A percentile compares a stretch with the other conserved stretches of the same genome.
phyloP scores from a whole-genome alignment of 2,888 invertebrate species.

The Philonicus albiceps region DNA sequence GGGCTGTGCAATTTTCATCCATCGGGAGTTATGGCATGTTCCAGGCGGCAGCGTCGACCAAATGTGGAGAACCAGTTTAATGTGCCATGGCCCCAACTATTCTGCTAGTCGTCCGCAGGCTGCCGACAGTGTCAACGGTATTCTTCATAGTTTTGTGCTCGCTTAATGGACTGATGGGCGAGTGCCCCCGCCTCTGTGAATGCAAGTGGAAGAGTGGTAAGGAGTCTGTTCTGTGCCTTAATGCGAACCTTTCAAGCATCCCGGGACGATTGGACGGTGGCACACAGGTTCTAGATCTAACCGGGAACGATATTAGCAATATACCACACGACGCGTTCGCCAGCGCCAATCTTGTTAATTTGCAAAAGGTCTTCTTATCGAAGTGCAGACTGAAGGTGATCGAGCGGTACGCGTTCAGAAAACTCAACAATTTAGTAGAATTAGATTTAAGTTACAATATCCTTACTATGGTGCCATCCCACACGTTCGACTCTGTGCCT shows the following conservation, averaged over 20 bases:
- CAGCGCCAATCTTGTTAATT: conserved; percentile 76
- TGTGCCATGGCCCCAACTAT: conserved; percentile 56
- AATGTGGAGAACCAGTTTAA: conserved; percentile 46
- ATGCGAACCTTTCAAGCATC: conserved; percentile 76
- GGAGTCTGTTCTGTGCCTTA: conserved; percentile 82
- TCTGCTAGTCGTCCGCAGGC: conserved; percentile 48
- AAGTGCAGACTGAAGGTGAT: conserved; percentile 75
- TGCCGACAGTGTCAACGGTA: conserved; percentile 44
- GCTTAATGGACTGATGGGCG: conserved; percentile 65
- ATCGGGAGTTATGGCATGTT: conserved; percentile 39
- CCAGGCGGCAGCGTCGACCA: conserved; percentile 24
- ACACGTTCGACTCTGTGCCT: conserved; percentile 75
- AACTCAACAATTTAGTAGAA: conserved; percentile 82
- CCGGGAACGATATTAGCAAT: conserved; percentile 73
- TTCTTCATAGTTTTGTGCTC: conserved; percentile 54
- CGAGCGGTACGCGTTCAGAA: conserved; percentile 77
- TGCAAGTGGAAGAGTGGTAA: conserved; percentile 91
- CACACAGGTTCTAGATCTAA: conserved; percentile 81
- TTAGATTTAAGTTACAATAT: conserved; percentile 80
- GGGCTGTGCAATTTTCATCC: background rate
- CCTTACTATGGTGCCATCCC: conserved; percentile 73
- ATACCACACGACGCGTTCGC: conserved; percentile 79
- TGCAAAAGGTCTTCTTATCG: conserved; percentile 80
- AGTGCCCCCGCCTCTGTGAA: conserved; percentile 80
- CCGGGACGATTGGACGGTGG: conserved; percentile 78